These are phyloP conservation scores for Chrysodeixis includens DNA, from an alignment of 2,888 invertebrate genomes.

Conservation along the genomic window DNA sequence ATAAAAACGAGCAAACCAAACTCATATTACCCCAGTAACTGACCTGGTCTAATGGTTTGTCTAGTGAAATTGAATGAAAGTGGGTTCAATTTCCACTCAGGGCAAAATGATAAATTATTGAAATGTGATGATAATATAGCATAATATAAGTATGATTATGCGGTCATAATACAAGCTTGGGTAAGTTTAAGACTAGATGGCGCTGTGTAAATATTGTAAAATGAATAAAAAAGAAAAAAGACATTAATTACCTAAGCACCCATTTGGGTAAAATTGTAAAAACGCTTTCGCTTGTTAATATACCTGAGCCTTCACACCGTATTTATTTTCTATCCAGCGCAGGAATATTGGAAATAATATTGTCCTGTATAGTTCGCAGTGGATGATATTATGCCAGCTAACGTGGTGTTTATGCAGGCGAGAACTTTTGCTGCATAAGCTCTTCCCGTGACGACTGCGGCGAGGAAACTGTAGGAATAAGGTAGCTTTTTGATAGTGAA, in stretches of 20 bases:
- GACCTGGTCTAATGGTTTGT: no score
- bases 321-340: constrained; percentile 30
- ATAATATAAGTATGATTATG: no score
- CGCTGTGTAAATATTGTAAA: no score
- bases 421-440: constrained; percentile 42
- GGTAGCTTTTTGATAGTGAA: no score
- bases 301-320: constrained; percentile 3
- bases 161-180: no score
- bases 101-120: no score
- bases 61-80: no score
- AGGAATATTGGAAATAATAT: constrained; percentile 43
- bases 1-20: no score
- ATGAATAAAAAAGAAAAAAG: background rate
- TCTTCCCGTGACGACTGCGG: constrained; percentile 15
- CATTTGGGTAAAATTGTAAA: background rate
- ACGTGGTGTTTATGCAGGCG: constrained; percentile 37
- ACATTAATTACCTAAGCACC: background rate
- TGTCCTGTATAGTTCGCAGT: constrained; percentile 15
- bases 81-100: no score
- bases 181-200: no score
- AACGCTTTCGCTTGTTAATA: background rate
- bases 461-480: background rate
- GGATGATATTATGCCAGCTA: constrained; percentile 15
- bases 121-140: no score
- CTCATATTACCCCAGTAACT: no score